These are phyloP conservation scores for Lithophane semibrunnea DNA, from an alignment of 2,888 invertebrate species.

Conservation along the genomic window DNA sequence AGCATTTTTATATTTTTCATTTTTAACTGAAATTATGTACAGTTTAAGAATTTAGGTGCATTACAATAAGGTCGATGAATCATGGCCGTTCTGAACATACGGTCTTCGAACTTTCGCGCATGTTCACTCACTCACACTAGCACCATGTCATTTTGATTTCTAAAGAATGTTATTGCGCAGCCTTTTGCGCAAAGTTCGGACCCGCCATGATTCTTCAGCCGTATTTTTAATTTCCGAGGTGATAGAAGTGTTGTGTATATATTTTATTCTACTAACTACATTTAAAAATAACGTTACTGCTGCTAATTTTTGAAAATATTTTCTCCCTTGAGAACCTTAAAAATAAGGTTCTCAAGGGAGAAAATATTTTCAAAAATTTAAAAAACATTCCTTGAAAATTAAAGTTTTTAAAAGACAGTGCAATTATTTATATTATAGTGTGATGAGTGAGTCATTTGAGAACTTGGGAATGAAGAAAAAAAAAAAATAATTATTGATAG, in stretches of 20 bases:
- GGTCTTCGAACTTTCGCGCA: not conserved
- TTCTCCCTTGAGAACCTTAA: too few species aligned
- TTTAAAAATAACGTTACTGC: not conserved
- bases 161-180: not conserved
- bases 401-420: not conserved
- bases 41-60: slow-evolving; percentile 3
- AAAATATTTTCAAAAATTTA: slow-evolving; percentile 12
- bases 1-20: not conserved
- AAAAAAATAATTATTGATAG: not conserved
- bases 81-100: not conserved
- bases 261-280: not conserved
- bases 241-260: not conserved
- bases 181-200: not conserved
- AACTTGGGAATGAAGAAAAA: slow-evolving; percentile 1
- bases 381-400: slow-evolving; percentile 13
- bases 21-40: not conserved
- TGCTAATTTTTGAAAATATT: too few species aligned
- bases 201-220: not conserved
- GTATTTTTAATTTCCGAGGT: not conserved
- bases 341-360: too few species aligned
- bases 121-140: not conserved
- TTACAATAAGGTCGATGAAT: not conserved
- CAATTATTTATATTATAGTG: not conserved
- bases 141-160: not conserved
- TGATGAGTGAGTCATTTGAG: slow-evolving; percentile 13